Conservation (phyloP, 1,140 invertebrate genomes). For the Protaetia brevitarsis region DNA sequence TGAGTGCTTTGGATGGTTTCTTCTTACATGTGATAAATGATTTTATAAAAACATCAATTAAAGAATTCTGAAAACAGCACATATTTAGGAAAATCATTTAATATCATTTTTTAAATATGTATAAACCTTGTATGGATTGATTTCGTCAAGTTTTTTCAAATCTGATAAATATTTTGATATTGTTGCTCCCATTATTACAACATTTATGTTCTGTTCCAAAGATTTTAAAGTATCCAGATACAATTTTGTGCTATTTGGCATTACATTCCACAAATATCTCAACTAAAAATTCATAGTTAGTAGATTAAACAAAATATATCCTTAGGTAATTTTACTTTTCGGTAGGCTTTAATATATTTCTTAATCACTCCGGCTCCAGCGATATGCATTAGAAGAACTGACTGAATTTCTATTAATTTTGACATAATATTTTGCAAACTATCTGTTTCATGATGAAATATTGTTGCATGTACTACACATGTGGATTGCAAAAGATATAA, state of each 20-base stretch:
- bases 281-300: constrained; percentile 32
- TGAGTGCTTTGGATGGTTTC: constrained; percentile 66
- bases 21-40: constrained; percentile 76
- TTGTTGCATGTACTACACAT: constrained; percentile 51
- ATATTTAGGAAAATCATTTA: constrained; percentile 11
- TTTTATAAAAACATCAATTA: constrained; percentile 77
- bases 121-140: not conserved
- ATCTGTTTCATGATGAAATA: constrained; percentile 41
- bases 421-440: constrained; percentile 50
- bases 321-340: constrained; percentile 19
- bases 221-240: constrained; percentile 42
- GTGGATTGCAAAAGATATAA: constrained; percentile 66
- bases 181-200: constrained; percentile 40
- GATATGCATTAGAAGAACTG: constrained; percentile 61
- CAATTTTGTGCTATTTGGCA: constrained; percentile 41
- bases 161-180: constrained; percentile 35
- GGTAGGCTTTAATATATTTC: constrained; percentile 57
- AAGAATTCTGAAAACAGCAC: constrained; percentile 53
- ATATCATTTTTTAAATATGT: not conserved
- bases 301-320: not conserved
- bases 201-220: constrained; percentile 37
- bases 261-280: constrained; percentile 37
- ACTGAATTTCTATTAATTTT: constrained; percentile 64
- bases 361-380: constrained; percentile 58
- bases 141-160: constrained; percentile 16